Evolutionary conservation across 2,797 vertebrate genomes (phyloP), one percentile per base, ranked within the genome.

Genomic region (Diglossa cyanea): DNA sequence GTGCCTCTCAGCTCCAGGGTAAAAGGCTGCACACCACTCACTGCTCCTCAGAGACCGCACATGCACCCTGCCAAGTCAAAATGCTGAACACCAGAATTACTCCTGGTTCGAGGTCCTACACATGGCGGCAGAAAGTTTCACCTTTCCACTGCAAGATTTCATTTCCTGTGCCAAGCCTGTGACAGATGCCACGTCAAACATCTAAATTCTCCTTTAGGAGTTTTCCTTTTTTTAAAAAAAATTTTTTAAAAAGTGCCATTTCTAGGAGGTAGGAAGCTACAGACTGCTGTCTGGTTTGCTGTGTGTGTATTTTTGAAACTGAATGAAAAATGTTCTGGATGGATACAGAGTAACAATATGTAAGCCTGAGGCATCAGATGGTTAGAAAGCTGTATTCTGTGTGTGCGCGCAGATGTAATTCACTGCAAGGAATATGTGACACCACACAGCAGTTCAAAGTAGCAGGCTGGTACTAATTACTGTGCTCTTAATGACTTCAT

Each of bases 401-500:
- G 77, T 86, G 73, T 74, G 57, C 65, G 65, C 91, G 82, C 75
- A 83, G 93, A 73, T 91, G 78, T 92, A 97, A 91, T 92, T 95
- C 86, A 76, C 90, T 97, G 90, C 40, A 94, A 96, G 90, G 94
- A 96, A 94, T 92, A 88, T 95, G 88, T 95, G 93, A 95, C 95
- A 94, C 95, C 91, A 84, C 68, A 70, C 37, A 95, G 78, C 84
- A 96, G 97, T 95, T 97, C 68, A 97, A 96, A 96, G 72, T 94
- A 93, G 86, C 47, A 93, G 82, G 77, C 91, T 97, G 95, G 74
- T 92, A 91, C 95, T 97, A 96, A 98, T 97, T 97, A 97, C 55
- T 94, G 21, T 70, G 80, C 80, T 83, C 54, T 95, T 97, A 96
- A 96, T 96, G 94, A 91, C 87, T 97, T 94, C 94, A 95, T 95